phyloP scores from a whole-genome alignment of 2,888 invertebrate genomes.

The Heliconius cydno region DNA sequence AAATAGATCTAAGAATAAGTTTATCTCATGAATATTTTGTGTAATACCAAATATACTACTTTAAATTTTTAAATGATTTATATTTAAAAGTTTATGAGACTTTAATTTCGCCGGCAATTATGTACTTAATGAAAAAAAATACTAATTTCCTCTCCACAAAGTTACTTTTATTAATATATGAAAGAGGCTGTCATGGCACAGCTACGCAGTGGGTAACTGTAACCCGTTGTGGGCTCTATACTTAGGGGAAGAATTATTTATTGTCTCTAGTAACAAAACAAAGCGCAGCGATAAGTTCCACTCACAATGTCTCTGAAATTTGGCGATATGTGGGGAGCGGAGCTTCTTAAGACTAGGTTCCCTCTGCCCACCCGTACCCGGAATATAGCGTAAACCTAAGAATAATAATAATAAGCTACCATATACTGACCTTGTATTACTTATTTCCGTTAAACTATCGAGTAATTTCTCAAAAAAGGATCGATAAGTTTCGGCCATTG shows the following conservation, averaged over 20 bases:
- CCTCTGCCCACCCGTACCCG: not conserved
- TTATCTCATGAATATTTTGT: not conserved
- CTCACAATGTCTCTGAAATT: too few species aligned
- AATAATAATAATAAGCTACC: not conserved
- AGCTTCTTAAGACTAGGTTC: not conserved
- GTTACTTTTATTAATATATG: too few species aligned
- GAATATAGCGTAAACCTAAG: not conserved
- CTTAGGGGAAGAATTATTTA: not conserved
- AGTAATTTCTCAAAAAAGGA: constrained; percentile 89
- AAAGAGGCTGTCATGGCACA: too few species aligned
- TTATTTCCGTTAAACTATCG: constrained; percentile 85
- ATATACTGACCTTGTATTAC: constrained; percentile 76
- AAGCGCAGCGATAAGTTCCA: not conserved
- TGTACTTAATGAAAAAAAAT: too few species aligned
- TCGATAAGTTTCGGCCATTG: constrained; percentile 87
- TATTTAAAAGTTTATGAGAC: too few species aligned
- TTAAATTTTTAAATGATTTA: too few species aligned
- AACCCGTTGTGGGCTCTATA: too few species aligned
- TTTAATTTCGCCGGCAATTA: too few species aligned
- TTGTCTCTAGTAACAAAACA: not conserved
- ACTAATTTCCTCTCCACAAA: too few species aligned
- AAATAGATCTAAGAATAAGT: not conserved
- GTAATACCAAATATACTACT: not conserved
- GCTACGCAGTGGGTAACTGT: too few species aligned
- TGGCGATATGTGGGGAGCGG: not conserved